phyloP scores from a whole-genome alignment of 1,140 invertebrate species.

The Conus ventricosus region DNA sequence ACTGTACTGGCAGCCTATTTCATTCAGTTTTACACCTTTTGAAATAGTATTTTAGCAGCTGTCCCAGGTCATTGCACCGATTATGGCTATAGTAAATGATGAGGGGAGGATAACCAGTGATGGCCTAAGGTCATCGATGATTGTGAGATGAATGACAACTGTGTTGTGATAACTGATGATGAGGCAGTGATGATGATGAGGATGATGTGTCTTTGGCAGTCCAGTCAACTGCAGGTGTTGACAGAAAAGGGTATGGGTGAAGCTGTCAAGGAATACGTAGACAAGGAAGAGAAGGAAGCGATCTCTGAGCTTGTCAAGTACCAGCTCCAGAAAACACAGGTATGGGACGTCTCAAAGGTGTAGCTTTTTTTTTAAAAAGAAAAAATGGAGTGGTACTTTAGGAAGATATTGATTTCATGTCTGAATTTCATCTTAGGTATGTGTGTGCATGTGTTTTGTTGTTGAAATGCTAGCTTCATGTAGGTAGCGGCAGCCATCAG shows the following conservation, averaged over 20 bases:
- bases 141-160: too few relatives aligned
- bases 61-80: too few relatives aligned
- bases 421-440: background rate
- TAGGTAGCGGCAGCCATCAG: too few relatives aligned
- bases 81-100: too few relatives aligned
- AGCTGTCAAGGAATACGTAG: conserved; percentile 79
- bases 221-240: conserved; percentile 77
- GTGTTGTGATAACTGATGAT: too few relatives aligned
- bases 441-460: too few relatives aligned
- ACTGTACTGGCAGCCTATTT: too few relatives aligned
- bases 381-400: background rate
- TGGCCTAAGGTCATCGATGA: too few relatives aligned
- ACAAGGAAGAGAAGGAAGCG: conserved; percentile 79
- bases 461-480: background rate
- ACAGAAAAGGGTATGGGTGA: conserved; percentile 80
- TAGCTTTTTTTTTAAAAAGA: background rate
- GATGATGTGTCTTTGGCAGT: conserved; percentile 38
- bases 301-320: conserved; percentile 71
- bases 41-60: too few relatives aligned
- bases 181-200: too few relatives aligned
- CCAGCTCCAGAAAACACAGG: conserved; percentile 75
- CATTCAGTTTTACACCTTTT: too few relatives aligned
- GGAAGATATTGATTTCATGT: background rate
- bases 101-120: too few relatives aligned
- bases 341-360: conserved; percentile 33